Percentiles rank a stretch among this genome's conserved stretches.
Conservation (phyloP, 2,888 invertebrate genomes). For the Drosophila cognata region DNA sequence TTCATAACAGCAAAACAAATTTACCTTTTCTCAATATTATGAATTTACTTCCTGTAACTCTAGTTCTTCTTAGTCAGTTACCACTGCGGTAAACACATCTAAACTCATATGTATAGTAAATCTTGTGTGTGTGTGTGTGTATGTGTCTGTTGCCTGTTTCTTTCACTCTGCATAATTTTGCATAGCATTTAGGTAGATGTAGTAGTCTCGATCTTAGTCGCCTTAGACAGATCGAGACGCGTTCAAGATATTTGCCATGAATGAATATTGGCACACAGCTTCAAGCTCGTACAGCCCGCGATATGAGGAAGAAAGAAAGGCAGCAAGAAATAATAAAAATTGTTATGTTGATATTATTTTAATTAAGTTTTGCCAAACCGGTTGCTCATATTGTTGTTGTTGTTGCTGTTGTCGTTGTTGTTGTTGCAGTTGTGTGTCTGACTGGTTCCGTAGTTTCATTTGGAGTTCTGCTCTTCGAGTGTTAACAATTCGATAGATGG, state of each 20-base stretch:
- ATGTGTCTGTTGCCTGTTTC: slow-evolving; percentile 62
- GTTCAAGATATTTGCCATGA: slow-evolving; percentile 72
- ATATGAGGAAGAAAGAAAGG: slow-evolving; percentile 66
- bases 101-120: slow-evolving; percentile 60
- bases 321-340: slow-evolving; percentile 68
- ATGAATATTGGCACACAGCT: slow-evolving; percentile 76
- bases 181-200: slow-evolving; percentile 68
- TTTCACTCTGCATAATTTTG: slow-evolving; percentile 82
- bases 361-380: slow-evolving; percentile 82
- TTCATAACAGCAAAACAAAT: not conserved
- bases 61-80: slow-evolving; percentile 24
- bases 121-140: slow-evolving; percentile 66
- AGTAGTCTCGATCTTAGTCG: slow-evolving; percentile 56
- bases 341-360: slow-evolving; percentile 83
- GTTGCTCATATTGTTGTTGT: slow-evolving; percentile 58
- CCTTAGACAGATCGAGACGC: slow-evolving; percentile 53
- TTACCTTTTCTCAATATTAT: not conserved
- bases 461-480: slow-evolving; percentile 68
- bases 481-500: slow-evolving; percentile 80
- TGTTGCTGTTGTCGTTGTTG: slow-evolving; percentile 15
- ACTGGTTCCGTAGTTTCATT: slow-evolving; percentile 68
- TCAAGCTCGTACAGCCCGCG: slow-evolving; percentile 32
- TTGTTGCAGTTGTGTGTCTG: slow-evolving; percentile 23
- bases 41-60: not conserved
- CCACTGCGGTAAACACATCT: slow-evolving; percentile 58